Base-by-base conservation (phyloP, 92 coral and sea anemone species). In the Phymanthus crucifer region DNA sequence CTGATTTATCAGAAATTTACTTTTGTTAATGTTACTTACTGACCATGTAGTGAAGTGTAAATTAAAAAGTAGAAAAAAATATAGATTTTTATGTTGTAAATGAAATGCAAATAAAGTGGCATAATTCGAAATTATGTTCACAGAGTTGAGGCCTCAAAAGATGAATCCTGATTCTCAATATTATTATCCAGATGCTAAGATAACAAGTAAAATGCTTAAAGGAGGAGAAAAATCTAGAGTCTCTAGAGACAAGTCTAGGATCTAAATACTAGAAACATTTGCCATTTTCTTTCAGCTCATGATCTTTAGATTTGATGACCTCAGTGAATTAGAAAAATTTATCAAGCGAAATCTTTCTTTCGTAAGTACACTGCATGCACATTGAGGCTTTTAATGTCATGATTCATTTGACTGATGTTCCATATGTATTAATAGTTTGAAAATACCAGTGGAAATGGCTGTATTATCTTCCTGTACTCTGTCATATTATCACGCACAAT, bases 391-490 rank as follows among this genome's bases (percentile, higher is more conserved):
- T n/a, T 3, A 5, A 12, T 14, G 11, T 69, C 23, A 9, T 4
- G 9, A 19, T 43, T 40, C 32, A 35, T 74, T 36, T 75, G 19
- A 0, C 70, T 52, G 19, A 58, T 64, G 32, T 17, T 24, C 35
- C 40, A 32, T 52, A 23, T 70, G 74, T n/a, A 73, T 40, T 67
- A 76, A 19, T 70, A 91, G 95, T 91, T 91, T 76, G 95, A 91
- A 82, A 91, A 87, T 80, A 89, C 90, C 66, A 89, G 87, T 61
- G 95, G 95, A 46, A 88, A 89, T 83, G 95, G 95, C 67, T 89
- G 93, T 76, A 86, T 91, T 47, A 33, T 91, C 80, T 77, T 91
- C 64, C 72, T 91, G 64, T 91, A 89, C 78, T 91, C 95, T 19
- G 90, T 86, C 33, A 91, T 91, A 33, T 80, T 91, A 27, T 91